These are phyloP conservation scores for Agrotis segetum DNA, from an alignment of 2,888 invertebrate genomes.

Conservation along the genomic window DNA sequence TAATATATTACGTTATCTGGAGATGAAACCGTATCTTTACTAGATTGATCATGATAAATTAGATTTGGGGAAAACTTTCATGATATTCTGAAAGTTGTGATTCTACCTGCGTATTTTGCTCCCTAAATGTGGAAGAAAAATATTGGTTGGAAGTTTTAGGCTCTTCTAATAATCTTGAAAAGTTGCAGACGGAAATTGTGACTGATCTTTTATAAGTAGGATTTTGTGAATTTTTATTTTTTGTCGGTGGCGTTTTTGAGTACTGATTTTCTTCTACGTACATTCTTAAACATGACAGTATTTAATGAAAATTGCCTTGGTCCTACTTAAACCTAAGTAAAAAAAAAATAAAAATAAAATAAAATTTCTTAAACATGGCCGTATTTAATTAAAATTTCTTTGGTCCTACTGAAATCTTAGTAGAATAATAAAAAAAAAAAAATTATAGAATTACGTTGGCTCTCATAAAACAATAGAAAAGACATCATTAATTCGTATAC, in stretches of 20 bases:
- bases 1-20: constrained; percentile 38
- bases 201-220: constrained; percentile 1
- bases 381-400: too few relatives aligned
- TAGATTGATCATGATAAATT: constrained; percentile 54
- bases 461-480: too few relatives aligned
- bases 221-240: constrained; percentile 1
- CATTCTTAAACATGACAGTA: too few relatives aligned
- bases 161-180: constrained; percentile 19
- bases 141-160: constrained; percentile 16
- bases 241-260: too few relatives aligned
- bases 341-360: too few relatives aligned
- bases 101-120: constrained; percentile 27
- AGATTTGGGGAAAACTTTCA: constrained; percentile 36
- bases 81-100: constrained; percentile 38
- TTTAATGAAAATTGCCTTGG: too few relatives aligned
- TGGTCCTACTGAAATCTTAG: too few relatives aligned
- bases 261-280: neutral
- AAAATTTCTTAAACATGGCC: too few relatives aligned
- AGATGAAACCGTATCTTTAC: constrained; percentile 29
- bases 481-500: too few relatives aligned
- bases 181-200: constrained; percentile 12
- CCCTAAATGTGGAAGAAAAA: constrained; percentile 21
- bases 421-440: too few relatives aligned
- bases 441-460: too few relatives aligned
- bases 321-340: too few relatives aligned